Conservation (phyloP, 2,888 invertebrate species). For the Melanostoma mellinum region DNA sequence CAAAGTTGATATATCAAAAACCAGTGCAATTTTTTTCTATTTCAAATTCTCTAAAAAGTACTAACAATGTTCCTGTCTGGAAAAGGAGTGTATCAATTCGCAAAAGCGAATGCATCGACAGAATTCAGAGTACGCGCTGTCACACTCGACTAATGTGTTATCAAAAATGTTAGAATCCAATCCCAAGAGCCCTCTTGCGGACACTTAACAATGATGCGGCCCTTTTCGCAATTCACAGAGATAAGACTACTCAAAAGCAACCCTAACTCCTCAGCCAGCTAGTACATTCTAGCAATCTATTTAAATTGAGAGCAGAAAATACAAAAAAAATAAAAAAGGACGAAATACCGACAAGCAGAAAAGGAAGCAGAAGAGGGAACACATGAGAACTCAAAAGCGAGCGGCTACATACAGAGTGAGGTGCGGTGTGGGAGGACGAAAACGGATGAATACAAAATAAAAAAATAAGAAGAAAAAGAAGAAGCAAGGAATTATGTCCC, state of each 20-base stretch:
- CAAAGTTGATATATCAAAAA: neutral
- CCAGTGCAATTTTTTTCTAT: too few species aligned
- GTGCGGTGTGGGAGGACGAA: slow-evolving; percentile 7
- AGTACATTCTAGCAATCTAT: slow-evolving; percentile 71
- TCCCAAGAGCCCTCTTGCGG: too few species aligned
- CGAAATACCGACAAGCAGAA: slow-evolving; percentile 1
- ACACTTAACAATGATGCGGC: neutral
- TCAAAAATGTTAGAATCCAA: too few species aligned
- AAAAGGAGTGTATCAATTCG: too few species aligned
- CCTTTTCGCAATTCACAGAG: slow-evolving; percentile 55
- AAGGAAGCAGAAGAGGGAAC: slow-evolving; percentile 39
- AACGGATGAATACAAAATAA: slow-evolving; percentile 32
- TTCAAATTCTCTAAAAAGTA: too few species aligned
- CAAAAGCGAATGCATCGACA: too few species aligned
- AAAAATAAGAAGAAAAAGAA: slow-evolving; percentile 16
- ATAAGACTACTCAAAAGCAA: slow-evolving; percentile 71
- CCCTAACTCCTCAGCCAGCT: slow-evolving; percentile 52
- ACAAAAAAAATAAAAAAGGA: slow-evolving; percentile 27
- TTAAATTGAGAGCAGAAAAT: slow-evolving; percentile 68
- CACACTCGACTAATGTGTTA: too few species aligned
- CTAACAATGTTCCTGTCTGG: too few species aligned
- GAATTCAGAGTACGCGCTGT: too few species aligned
- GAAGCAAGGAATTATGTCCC: slow-evolving; percentile 70
- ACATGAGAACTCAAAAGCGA: slow-evolving; percentile 69
- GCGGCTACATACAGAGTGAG: slow-evolving; percentile 27